Evolutionary conservation across 2,797 vertebrate genomes (phyloP), one percentile per base, ranked within the genome.

Genomic region (Capromys pilorides): DNA sequence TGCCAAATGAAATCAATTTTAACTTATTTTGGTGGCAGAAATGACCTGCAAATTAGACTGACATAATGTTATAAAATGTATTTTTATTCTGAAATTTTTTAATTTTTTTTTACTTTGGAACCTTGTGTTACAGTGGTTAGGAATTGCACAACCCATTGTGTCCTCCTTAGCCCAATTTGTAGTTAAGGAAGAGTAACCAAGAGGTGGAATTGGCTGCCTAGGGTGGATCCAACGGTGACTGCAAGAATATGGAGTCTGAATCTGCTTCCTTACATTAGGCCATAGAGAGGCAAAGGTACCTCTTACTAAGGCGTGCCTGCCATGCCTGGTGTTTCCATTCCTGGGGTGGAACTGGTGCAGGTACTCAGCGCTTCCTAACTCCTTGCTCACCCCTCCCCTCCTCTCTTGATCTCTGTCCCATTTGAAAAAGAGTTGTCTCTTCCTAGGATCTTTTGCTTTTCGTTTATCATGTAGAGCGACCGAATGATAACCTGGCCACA

Each of bases 11-110:
- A 85, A 90, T 61, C 13, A 41, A 26, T 36, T 39, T 75, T 83
- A 78, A 73, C 5, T 94, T 73, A 80, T 79, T 90, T 90, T 81
- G 5, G 45, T 89, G 66, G 14, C 59, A 85, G 59, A 62, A 87
- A 83, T 80, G 39, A 59, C 18, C 54, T 91, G 51, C 59, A 90
- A 87, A 54, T 87, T 33, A 67, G 67, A 22, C 86, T 31, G 77
- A 1, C 13, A 73, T 79, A 84, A 26, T 75, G 18, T 5, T 45
- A 16, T 33, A 64, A 67, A 80, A 45, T 33, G 0, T 13, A 57
- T 57, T 84, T 39, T 94, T 28, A 66, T 61, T 41, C 6, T 54
- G 24, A 78, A 5, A 59, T 59, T 86, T 86, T 59, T 86, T 86
- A 2, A 28, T n/a, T 24, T 66, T n/a, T n/a, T 57, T 64, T 11